Evolutionary conservation across 2,797 vertebrate genomes (phyloP), one percentile per base, ranked within the genome.

Genomic region (Echeneis naucrates): DNA sequence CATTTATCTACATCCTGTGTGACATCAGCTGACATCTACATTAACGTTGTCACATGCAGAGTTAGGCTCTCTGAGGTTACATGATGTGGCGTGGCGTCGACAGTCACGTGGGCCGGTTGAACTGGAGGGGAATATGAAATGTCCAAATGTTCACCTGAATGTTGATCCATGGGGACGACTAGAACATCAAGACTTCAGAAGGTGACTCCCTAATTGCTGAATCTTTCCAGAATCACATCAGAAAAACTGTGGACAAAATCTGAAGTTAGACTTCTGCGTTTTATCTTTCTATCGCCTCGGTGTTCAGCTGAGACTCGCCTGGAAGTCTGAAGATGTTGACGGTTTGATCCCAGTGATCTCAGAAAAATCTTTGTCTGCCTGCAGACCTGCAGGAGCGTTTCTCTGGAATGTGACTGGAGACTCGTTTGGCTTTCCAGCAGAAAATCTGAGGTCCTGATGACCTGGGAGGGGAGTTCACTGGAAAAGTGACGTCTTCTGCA

Each of bases 171-270:
- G 24, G 47, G 57, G 66, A 24, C 54, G 55, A 57, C 19, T 62
- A 21, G 2, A 72, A 64, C 53, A 59, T 38, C 67, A 57, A 16
- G 16, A 11, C 2, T 10, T 19, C 5, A 51, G 24, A 55, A 30
- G 24, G 55, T 3, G 30, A 38, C 8, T 55, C 16, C 40, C 56
- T 44, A 50, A 33, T 17, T 24, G 38, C 33, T 42, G 40, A 42
- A 17, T 42, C 40, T 42, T 42, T 27, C 57, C n/a, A 23, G 0
- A 5, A 19, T 54, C 35, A 37, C n/a, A 12, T 10, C 56, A 55
- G 56, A 61, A 59, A 6, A 32, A n/a, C 37, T 0, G 27, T 53
- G n/a, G n/a, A n/a, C 48, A 61, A 53, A 68, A 68, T 78, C 26
- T 13, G n/a, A n/a, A 62, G 7, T 57, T 37, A 37, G 30, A 30